phyloP scores from a whole-genome alignment of 2,797 vertebrate species.

The Galaxias olidus region DNA sequence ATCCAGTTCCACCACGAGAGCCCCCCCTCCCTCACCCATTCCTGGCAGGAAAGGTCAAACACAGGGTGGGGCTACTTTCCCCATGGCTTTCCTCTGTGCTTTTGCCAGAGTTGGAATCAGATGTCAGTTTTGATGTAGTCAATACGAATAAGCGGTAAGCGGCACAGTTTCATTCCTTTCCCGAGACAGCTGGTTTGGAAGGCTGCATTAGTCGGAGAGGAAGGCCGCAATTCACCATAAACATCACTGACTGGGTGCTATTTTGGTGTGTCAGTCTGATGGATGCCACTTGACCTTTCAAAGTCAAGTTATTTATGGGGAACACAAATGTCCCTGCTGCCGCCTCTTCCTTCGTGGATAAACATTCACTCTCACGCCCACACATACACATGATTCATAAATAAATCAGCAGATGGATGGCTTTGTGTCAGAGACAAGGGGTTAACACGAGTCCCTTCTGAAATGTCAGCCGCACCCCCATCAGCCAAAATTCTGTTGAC shows the following conservation, averaged over 20 bases:
- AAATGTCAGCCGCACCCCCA: slow-evolving; percentile 50
- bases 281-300: slow-evolving; percentile 65
- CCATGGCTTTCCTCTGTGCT: slow-evolving; percentile 4
- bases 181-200: background rate
- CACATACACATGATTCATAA: slow-evolving; percentile 43
- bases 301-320: slow-evolving; percentile 62
- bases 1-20: slow-evolving; percentile 38
- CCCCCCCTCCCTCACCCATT: slow-evolving; percentile 7
- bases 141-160: background rate
- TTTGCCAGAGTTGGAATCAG: slow-evolving; percentile 5
- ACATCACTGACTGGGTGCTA: background rate
- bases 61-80: slow-evolving; percentile 27
- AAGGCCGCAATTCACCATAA: background rate
- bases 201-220: too few species aligned
- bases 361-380: slow-evolving; percentile 20
- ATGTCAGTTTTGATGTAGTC: background rate
- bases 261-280: slow-evolving; percentile 41
- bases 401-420: slow-evolving; percentile 55
- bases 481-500: slow-evolving; percentile 45
- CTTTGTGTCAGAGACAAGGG: slow-evolving; percentile 25
- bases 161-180: background rate
- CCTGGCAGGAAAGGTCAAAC: slow-evolving; percentile 70
- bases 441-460: slow-evolving; percentile 47
- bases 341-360: slow-evolving; percentile 21
- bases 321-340: slow-evolving; percentile 29